phyloP scores from a whole-genome alignment of 2,888 invertebrate genomes.

The Liodrosophila aerea region DNA sequence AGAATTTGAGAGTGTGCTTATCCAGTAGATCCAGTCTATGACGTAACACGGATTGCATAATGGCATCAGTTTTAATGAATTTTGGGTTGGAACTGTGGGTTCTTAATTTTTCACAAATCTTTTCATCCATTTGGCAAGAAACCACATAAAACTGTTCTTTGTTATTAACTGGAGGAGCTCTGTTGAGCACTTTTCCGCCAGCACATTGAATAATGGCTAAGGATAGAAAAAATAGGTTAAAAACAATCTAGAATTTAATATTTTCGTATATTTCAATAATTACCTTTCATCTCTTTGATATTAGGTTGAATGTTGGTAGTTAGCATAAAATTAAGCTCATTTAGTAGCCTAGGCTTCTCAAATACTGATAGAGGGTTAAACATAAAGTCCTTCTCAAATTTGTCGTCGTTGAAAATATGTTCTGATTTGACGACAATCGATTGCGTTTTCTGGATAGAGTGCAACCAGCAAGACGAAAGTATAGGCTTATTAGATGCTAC shows the following conservation, averaged over 20 bases:
- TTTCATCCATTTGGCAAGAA: conserved; percentile 9
- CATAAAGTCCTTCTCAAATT: conserved; percentile 30
- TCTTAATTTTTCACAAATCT: conserved; percentile 8
- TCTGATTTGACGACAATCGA: conserved; percentile 27
- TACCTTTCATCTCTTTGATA: conserved; percentile 48
- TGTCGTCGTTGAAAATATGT: conserved; percentile 52
- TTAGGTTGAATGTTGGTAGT: conserved; percentile 40
- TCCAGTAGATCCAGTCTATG: too few species aligned
- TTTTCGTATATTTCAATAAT: not conserved
- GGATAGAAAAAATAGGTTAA: not conserved
- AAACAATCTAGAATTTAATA: too few species aligned
- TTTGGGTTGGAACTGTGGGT: conserved; percentile 25
- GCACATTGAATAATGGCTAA: conserved; percentile 56
- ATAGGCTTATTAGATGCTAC: conserved; percentile 54
- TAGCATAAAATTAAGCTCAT: conserved; percentile 43
- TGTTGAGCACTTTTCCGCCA: conserved; percentile 42
- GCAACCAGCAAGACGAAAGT: conserved; percentile 42
- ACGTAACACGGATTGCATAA: conserved; percentile 58
- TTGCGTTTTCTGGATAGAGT: conserved; percentile 24
- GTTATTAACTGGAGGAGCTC: conserved; percentile 16
- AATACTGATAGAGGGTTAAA: conserved; percentile 48
- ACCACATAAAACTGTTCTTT: conserved; percentile 45
- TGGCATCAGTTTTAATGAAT: conserved; percentile 50
- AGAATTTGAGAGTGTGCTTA: too few species aligned
- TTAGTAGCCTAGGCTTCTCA: conserved; percentile 22